These are phyloP conservation scores for Holothuria scabra DNA, from an alignment of 53 echinoderm and acorn worm genomes.

Conservation along the genomic window DNA sequence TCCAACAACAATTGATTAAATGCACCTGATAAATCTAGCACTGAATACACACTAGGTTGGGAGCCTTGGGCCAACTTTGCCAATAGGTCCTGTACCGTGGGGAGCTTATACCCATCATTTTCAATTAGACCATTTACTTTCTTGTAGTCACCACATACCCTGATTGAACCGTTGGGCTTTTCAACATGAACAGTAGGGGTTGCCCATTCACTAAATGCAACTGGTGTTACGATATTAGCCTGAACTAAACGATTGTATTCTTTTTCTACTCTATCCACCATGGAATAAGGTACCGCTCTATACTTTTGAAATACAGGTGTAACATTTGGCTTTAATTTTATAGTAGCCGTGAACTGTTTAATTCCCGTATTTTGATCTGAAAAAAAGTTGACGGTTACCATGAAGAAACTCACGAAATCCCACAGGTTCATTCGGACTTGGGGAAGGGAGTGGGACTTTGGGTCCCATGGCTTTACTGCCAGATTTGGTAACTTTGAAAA, in stretches of 20 bases:
- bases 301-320: constrained; percentile 46
- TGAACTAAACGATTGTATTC: constrained; percentile 40
- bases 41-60: constrained; percentile 34
- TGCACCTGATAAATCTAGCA: constrained; percentile 35
- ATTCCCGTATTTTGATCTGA: constrained; percentile 28
- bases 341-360: constrained; percentile 41
- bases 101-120: constrained; percentile 56
- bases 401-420: constrained; percentile 36
- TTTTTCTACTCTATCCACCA: constrained; percentile 23
- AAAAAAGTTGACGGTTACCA: constrained; percentile 25
- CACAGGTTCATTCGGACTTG: background rate
- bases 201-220: constrained; percentile 55
- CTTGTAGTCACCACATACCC: constrained; percentile 58
- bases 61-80: constrained; percentile 12
- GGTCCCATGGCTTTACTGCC: background rate
- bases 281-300: constrained; percentile 48
- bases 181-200: constrained; percentile 46
- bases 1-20: constrained; percentile 37
- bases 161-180: background rate
- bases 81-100: constrained; percentile 5
- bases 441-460: background rate
- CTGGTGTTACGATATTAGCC: constrained; percentile 34
- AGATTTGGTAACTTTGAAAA: background rate
- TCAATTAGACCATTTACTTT: constrained; percentile 48
- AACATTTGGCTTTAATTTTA: constrained; percentile 46